These are phyloP conservation scores for Gambelia wislizenii DNA, from an alignment of 2,797 vertebrate species.

Conservation along the genomic window DNA sequence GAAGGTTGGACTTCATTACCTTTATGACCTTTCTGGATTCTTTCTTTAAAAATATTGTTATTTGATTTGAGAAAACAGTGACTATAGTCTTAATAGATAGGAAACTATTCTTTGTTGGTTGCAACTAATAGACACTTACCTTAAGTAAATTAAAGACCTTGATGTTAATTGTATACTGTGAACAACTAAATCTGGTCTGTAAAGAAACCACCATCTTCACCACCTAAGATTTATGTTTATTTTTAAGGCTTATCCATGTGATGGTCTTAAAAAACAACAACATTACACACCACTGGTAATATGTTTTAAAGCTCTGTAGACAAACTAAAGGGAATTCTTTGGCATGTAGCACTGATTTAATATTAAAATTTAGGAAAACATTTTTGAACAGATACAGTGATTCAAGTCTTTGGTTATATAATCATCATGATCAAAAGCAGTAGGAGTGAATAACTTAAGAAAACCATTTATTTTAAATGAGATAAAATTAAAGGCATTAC, in stretches of 20 bases:
- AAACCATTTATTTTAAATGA: neutral
- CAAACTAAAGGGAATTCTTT: conserved; percentile 47
- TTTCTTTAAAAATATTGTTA: neutral
- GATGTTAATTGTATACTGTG: conserved; percentile 19
- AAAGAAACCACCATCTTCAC: conserved; percentile 37
- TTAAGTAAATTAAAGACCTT: conserved; percentile 32
- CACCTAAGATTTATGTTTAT: conserved; percentile 40
- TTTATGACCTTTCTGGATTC: neutral
- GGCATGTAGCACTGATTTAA: conserved; percentile 3
- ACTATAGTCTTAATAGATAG: conserved; percentile 4
- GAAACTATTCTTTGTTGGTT: neutral
- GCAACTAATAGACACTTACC: conserved; percentile 29
- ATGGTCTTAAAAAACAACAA: conserved; percentile 22
- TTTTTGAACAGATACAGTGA: neutral
- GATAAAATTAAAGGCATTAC: neutral
- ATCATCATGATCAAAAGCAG: neutral
- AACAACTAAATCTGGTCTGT: conserved; percentile 36
- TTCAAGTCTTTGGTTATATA: neutral
- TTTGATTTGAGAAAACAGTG: neutral
- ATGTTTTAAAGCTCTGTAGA: conserved; percentile 47
- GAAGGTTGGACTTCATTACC: neutral
- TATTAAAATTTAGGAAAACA: neutral
- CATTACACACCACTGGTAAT: conserved; percentile 6
- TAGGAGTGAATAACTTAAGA: neutral
- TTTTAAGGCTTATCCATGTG: conserved; percentile 24